Evolutionary conservation across 1,140 invertebrate genomes (phyloP).

Genomic region (Globodera ellingtonae): DNA sequence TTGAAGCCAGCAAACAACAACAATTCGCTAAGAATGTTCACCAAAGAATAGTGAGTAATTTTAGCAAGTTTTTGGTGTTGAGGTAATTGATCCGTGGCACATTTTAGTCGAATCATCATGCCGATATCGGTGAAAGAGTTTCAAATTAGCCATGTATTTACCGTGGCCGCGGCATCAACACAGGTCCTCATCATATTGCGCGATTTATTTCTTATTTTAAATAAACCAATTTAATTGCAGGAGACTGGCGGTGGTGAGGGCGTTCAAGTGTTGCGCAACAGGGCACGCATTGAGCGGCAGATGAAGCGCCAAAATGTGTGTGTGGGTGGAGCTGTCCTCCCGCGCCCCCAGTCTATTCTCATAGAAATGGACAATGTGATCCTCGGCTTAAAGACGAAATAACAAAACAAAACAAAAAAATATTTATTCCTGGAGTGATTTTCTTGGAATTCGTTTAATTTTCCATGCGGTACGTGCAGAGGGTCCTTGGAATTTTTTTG

Average conservation of each 20-base stretch:
- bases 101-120: constrained; percentile 63
- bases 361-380: no score
- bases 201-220: not conserved
- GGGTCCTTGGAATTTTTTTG: no score
- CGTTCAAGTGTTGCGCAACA: constrained; percentile 92
- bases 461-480: no score
- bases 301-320: no score
- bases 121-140: constrained; percentile 64
- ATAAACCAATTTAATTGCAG: constrained; percentile 32
- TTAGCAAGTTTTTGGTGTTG: not conserved
- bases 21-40: constrained; percentile 50
- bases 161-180: constrained; percentile 96
- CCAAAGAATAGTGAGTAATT: constrained; percentile 61
- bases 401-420: no score
- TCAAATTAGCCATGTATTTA: constrained; percentile 83
- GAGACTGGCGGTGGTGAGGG: constrained; percentile 99
- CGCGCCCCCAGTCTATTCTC: no score
- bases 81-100: not conserved
- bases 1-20: no score
- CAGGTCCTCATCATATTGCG: constrained; percentile 68
- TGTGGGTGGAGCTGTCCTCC: no score
- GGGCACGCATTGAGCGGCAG: no score
- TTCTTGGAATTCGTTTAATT: no score
- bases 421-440: no score
- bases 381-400: no score